Evolutionary conservation across 37 sponge, comb jelly and placozoan genomes (phyloP).

Genomic region (Diacarnus erythraeanus): DNA sequence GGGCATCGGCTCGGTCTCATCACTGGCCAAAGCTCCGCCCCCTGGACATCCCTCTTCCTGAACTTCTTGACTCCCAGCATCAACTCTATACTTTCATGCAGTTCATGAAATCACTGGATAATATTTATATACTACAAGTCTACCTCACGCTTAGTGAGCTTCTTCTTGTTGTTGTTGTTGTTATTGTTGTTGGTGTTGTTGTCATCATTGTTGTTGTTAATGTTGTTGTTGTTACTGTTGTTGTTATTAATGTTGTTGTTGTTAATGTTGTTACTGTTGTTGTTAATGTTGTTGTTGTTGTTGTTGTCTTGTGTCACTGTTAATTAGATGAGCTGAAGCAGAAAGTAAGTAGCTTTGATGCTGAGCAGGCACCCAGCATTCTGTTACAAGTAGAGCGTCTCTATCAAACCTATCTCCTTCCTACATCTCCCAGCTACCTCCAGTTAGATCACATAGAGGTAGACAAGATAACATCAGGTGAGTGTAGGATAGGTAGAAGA

Average conservation of each 20-base stretch:
- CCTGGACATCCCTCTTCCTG: conserved; percentile 13
- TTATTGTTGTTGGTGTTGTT: no score
- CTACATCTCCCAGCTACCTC: conserved; percentile 20
- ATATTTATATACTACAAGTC: conserved; percentile 39
- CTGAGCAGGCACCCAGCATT: neutral
- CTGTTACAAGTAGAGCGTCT: conserved; percentile 6
- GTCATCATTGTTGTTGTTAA: no score
- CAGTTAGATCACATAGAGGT: conserved; percentile 3
- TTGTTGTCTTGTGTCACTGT: no score
- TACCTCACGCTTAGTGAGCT: conserved; percentile 45
- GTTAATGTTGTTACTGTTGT: no score
- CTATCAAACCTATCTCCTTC: conserved; percentile 15
- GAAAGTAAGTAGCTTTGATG: neutral
- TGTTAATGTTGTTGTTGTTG: no score
- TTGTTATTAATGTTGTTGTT: no score
- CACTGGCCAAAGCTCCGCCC: neutral
- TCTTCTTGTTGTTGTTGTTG: no score
- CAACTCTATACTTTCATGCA: conserved; percentile 65
- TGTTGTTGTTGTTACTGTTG: no score
- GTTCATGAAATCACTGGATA: conserved; percentile 49
- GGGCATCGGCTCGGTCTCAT: neutral
- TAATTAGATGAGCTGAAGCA: conserved; percentile 24
- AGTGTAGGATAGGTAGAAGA: neutral
- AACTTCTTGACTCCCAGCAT: conserved; percentile 9
- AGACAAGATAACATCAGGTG: neutral